These are phyloP conservation scores for Anastrepha obliqua DNA, from an alignment of 1,140 invertebrate species.

Conservation along the genomic window DNA sequence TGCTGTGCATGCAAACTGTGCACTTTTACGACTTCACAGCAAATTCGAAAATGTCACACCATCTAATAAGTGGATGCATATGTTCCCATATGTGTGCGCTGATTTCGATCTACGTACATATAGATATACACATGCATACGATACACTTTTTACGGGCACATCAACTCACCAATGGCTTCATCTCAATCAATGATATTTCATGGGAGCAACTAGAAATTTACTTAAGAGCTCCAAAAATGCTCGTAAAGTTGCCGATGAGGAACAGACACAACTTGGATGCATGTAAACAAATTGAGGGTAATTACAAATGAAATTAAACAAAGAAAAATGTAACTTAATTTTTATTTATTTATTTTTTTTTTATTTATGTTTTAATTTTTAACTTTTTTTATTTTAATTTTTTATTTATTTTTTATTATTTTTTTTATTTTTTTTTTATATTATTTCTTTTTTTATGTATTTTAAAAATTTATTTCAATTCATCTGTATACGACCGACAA, in stretches of 20 bases:
- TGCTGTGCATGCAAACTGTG: background rate
- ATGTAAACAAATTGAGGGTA: background rate
- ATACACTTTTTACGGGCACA: background rate
- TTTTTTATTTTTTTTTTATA: too few relatives aligned
- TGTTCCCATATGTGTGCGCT: background rate
- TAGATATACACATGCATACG: background rate
- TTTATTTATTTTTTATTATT: background rate
- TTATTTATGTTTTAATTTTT: too few relatives aligned
- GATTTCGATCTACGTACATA: background rate
- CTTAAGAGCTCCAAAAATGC: background rate
- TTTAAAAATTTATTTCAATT: too few relatives aligned
- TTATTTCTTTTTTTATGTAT: too few relatives aligned
- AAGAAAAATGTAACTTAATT: background rate
- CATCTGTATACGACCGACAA: background rate
- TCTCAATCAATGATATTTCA: background rate
- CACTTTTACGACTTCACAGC: constrained; percentile 49
- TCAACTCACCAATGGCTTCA: background rate
- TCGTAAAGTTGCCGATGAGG: background rate
- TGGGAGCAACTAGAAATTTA: background rate
- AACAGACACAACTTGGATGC: background rate
- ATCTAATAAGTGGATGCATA: constrained; percentile 8
- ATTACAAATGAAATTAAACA: background rate
- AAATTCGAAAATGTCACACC: constrained; percentile 37
- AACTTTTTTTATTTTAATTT: too few relatives aligned
- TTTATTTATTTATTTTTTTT: background rate